These are phyloP conservation scores for Rhynchotus rufescens DNA, from an alignment of 2,797 vertebrate species.

Conservation along the genomic window DNA sequence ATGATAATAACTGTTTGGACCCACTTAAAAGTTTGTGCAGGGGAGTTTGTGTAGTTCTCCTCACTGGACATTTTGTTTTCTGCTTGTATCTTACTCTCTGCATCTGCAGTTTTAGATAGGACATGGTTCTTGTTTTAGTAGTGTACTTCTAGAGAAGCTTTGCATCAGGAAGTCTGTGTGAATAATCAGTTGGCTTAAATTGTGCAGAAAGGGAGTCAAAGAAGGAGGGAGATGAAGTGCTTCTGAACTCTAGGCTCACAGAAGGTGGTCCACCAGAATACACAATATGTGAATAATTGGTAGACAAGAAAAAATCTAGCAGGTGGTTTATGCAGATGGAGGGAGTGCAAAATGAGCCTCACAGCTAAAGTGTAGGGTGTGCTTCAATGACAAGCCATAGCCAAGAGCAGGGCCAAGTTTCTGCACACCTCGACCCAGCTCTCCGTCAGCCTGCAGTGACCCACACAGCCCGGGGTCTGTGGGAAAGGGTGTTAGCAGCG, in stretches of 20 bases:
- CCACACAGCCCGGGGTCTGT: neutral
- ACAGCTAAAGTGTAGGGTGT: neutral
- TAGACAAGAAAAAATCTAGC: neutral
- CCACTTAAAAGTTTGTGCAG: neutral
- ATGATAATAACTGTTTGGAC: neutral
- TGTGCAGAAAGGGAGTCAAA: neutral
- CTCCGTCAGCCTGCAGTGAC: neutral
- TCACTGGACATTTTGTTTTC: neutral
- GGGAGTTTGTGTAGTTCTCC: neutral
- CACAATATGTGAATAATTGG: neutral
- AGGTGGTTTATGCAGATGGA: neutral
- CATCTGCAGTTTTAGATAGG: neutral
- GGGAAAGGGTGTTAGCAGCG: neutral
- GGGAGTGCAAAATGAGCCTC: neutral
- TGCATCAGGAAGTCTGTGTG: neutral
- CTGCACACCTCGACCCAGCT: neutral
- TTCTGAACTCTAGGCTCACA: neutral
- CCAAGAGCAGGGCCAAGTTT: neutral
- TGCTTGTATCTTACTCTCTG: neutral
- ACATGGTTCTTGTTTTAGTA: neutral
- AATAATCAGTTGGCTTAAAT: neutral
- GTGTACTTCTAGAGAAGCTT: neutral
- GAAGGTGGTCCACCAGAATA: neutral
- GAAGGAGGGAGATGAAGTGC: neutral
- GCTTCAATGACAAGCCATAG: neutral